A percentile compares a stretch with the other conserved stretches of the same genome.
These are phyloP conservation scores for Drymodes brunneopygia DNA, from an alignment of 2,113 vertebrate species.

Conservation along the genomic window DNA sequence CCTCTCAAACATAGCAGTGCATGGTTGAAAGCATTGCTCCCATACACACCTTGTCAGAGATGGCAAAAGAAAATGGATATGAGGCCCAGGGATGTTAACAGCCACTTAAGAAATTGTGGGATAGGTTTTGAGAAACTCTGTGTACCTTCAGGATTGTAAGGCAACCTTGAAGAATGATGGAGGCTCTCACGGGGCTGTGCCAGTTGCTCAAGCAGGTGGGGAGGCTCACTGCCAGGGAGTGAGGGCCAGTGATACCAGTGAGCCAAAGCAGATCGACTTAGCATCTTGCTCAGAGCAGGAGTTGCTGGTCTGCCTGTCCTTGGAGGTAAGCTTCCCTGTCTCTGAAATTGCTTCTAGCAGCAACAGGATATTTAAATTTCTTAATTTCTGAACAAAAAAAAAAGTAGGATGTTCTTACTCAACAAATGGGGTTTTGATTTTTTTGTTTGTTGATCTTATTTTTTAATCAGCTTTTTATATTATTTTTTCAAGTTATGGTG, in stretches of 20 bases:
- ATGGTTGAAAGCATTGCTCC: not conserved
- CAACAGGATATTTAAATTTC: not conserved
- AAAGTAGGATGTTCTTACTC: not conserved
- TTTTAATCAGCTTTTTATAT: not conserved
- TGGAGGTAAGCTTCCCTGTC: not conserved
- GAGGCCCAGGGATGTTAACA: not conserved
- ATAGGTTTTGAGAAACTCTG: not conserved
- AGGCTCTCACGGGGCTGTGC: not conserved
- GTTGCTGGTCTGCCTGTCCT: not conserved
- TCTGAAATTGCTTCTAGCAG: not conserved
- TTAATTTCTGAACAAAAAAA: not conserved
- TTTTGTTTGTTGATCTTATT: not conserved
- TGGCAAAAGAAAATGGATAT: not conserved
- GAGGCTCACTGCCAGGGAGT: not conserved
- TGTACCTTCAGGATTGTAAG: not conserved
- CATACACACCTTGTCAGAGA: not conserved
- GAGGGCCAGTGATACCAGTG: not conserved
- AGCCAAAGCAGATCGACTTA: not conserved
- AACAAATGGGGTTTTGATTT: not conserved
- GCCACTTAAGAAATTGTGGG: not conserved
- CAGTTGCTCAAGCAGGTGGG: not conserved
- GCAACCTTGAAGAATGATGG: not conserved
- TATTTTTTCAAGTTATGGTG: too few species aligned
- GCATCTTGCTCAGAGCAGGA: not conserved
- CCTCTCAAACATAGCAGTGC: not conserved